phyloP scores from a whole-genome alignment of 2,888 invertebrate species.

The Lycia hirtaria region DNA sequence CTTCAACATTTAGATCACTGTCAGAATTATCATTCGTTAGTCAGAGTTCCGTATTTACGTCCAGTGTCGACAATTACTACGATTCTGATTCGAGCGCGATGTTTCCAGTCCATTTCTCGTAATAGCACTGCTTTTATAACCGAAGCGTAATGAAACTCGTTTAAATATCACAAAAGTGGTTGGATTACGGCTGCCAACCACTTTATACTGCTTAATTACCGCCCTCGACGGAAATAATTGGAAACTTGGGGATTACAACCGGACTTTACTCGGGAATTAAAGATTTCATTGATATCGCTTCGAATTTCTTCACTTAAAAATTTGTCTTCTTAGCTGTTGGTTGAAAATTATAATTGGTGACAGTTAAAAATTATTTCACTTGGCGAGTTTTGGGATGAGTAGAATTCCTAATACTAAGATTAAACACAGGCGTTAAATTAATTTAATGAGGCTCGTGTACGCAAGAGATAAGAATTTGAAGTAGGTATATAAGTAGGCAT shows the following conservation, averaged over 20 bases:
- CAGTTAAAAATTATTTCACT: conserved; percentile 23
- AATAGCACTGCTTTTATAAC: conserved; percentile 80
- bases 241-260: conserved; percentile 76
- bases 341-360: conserved; percentile 23
- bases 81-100: conserved; percentile 76
- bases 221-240: conserved; percentile 81
- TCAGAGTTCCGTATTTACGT: conserved; percentile 58
- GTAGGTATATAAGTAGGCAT: too few relatives aligned
- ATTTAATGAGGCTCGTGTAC: too few relatives aligned
- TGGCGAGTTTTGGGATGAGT: conserved; percentile 9
- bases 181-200: conserved; percentile 76
- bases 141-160: conserved; percentile 82
- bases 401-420: neutral
- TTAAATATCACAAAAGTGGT: conserved; percentile 84
- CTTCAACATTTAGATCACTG: too few relatives aligned
- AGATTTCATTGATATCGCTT: conserved; percentile 50
- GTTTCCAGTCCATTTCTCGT: conserved; percentile 82
- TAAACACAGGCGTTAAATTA: too few relatives aligned
- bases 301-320: conserved; percentile 35
- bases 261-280: conserved; percentile 69
- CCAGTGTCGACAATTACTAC: conserved; percentile 71
- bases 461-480: too few relatives aligned
- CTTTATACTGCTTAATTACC: conserved; percentile 83
- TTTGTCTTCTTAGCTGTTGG: conserved; percentile 17
- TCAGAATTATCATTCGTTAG: conserved; percentile 45